Evolutionary conservation across 2,113 vertebrate genomes (phyloP).

Genomic region (Acrocephalus arundinaceus): DNA sequence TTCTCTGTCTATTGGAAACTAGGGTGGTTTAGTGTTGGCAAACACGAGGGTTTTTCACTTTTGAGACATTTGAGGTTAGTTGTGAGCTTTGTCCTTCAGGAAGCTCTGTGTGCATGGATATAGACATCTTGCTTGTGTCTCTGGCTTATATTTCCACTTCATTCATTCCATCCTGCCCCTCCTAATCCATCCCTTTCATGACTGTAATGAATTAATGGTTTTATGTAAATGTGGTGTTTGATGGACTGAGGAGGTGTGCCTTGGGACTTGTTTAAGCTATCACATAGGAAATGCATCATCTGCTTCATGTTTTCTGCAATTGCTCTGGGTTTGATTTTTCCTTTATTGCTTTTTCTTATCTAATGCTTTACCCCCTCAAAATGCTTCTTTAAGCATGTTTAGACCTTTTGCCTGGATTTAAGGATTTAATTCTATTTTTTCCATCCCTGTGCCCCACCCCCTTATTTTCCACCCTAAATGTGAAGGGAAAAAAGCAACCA

Average conservation of each 20-base stretch:
- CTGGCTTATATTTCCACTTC: not conserved
- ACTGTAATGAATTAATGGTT: slow-evolving; percentile 62
- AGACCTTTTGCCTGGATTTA: not conserved
- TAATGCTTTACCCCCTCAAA: not conserved
- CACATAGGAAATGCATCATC: slow-evolving; percentile 44
- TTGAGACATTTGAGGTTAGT: not conserved
- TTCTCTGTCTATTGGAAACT: not conserved
- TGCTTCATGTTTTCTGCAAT: slow-evolving; percentile 13
- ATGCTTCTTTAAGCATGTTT: not conserved
- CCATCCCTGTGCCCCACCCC: not conserved
- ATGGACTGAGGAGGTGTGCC: slow-evolving; percentile 27
- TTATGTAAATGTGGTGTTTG: slow-evolving; percentile 60
- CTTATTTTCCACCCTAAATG: slow-evolving; percentile 18
- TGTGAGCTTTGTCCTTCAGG: not conserved
- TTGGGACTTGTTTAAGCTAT: slow-evolving; percentile 50
- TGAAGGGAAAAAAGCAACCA: not conserved
- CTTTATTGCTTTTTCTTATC: not conserved
- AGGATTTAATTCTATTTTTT: slow-evolving; percentile 9
- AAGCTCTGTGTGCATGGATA: not conserved
- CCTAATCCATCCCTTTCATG: not conserved
- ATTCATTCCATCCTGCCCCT: not conserved
- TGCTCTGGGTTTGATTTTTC: not conserved
- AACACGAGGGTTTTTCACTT: not conserved
- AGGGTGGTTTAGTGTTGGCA: not conserved
- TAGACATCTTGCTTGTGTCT: not conserved